phyloP scores from a whole-genome alignment of 2,888 invertebrate genomes.

The Neoaliturus tenellus region DNA sequence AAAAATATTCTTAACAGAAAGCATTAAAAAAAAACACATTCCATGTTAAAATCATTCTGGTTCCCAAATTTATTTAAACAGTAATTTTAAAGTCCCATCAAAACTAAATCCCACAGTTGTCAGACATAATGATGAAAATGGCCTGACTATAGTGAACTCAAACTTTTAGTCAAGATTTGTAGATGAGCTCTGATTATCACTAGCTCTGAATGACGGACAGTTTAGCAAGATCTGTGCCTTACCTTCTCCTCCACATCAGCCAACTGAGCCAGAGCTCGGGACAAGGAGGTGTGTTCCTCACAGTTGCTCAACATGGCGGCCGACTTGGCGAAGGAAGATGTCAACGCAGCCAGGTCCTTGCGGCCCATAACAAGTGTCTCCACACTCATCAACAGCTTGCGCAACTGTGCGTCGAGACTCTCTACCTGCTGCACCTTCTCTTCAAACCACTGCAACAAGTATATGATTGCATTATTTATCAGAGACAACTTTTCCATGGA shows the following conservation, averaged over 20 bases:
- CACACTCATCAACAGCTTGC: conserved; percentile 90
- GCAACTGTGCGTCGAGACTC: conserved; percentile 90
- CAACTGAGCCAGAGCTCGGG: conserved; percentile 91
- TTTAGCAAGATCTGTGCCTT: no score
- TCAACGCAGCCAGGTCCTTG: conserved; percentile 83
- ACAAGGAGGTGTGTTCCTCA: conserved; percentile 94
- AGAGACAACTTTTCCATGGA: conserved; percentile 85
- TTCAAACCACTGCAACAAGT: conserved; percentile 96
- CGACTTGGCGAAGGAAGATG: conserved; percentile 91
- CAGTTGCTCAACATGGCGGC: conserved; percentile 93
- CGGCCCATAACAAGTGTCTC: conserved; percentile 92
- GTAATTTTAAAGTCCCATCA: no score
- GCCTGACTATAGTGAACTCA: no score
- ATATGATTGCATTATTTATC: conserved; percentile 74
- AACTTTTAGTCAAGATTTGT: no score
- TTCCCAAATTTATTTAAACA: no score
- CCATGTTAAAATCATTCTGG: no score
- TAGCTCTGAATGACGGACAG: no score
- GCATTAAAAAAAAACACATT: no score
- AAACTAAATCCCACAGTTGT: no score
- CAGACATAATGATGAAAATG: no score
- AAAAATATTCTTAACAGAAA: no score
- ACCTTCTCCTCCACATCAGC: conserved; percentile 91
- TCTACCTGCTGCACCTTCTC: conserved; percentile 96
- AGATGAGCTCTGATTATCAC: no score